Base-by-base conservation (phyloP, 2,113 vertebrate species). In the Cercopithecus mona region DNA sequence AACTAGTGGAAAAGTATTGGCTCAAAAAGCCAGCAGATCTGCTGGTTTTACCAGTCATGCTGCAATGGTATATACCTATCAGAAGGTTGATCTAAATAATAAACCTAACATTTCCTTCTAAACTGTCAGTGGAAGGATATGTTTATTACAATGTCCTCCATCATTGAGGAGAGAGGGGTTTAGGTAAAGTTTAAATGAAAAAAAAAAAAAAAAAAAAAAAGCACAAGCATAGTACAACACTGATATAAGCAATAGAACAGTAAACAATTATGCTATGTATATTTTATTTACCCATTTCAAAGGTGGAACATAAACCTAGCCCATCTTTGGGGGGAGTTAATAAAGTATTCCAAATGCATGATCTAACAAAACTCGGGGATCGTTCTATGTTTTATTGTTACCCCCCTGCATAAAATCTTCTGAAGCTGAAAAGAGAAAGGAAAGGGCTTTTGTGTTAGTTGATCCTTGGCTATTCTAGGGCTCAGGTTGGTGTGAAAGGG, bases 401-500 rank as follows among this genome's bases (percentile, higher is more conserved):
- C 98, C 98, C 98, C 98, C 98, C 99, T 98, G 98, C 99, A 98
- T 97, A 97, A 98, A 99, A 98, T 99, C 98, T 99, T 99, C 99
- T 98, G 98, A 98, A 99, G 98, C 99, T 99, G 99, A 99, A 99
- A 99, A 98, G 98, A 98, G 98, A 98, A 99, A 98, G 99, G 98
- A 98, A 99, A 98, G 96, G 97, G 97, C 98, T 99, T 99, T 99
- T 99, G 99, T 99, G 99, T 99, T 98, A 98, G 98, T 98, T 99
- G 99, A 99, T 99, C 99, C 99, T 99, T 98, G 99, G 99, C 99
- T 99, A 99, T 99, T 99, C 99, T 99, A 98, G 98, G 99, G 99
- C 99, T 99, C 99, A 99, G 99, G 99, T 99, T 99, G 99, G 99
- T 99, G 99, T 99, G 99, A 99, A 99, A 99, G 98, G 99, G 99